Base-by-base conservation (phyloP, 1,140 invertebrate species). In the Drosophila funebris region DNA sequence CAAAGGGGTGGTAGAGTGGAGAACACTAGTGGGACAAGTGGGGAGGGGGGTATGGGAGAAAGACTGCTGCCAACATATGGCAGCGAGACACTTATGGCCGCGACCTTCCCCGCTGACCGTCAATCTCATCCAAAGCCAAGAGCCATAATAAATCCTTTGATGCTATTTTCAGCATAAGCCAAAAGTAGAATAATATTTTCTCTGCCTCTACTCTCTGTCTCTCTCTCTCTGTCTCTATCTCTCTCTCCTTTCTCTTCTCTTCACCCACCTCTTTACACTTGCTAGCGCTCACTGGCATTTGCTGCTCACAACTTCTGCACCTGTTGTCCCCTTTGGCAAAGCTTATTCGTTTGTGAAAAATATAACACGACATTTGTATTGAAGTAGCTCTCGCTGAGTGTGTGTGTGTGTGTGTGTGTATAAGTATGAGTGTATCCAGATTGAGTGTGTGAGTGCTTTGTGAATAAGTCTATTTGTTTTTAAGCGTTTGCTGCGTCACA, bases 121-220 rank as follows among this genome's bases (percentile, higher is more conserved):
- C 44, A 20, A 37, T 46, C 31, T 29, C 43, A 4, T 24, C 50
- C 83, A 70, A n/a, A 4, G 16, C 50, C 83, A 72, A 79, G 62
- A 64, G 54, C 67, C 72, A 75, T 76, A 87, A 88, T 85, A 85
- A 85, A 85, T 85, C 78, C 78, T 85, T 85, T 85, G 82, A 85
- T 87, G 82, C 78, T 85, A 85, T 85, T 87, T 82, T 64, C 78
- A 85, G 82, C 74, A 68, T 61, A 82, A 85, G 78, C 82, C 82
- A 85, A 85, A 82, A 85, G 82, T 87, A 87, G 78, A 78, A 81
- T 78, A 82, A 87, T 85, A 78, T 87, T 75, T 81, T 77, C 76
- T 68, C 31, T 53, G 46, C 44, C 44, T 9, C 29, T 37, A 43
- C 16, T 41, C 48, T 43, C 16, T 13, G 2, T 62, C 44, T 13